Conservation (phyloP, 2,113 vertebrate species). For the Takifugu flavidus region DNA sequence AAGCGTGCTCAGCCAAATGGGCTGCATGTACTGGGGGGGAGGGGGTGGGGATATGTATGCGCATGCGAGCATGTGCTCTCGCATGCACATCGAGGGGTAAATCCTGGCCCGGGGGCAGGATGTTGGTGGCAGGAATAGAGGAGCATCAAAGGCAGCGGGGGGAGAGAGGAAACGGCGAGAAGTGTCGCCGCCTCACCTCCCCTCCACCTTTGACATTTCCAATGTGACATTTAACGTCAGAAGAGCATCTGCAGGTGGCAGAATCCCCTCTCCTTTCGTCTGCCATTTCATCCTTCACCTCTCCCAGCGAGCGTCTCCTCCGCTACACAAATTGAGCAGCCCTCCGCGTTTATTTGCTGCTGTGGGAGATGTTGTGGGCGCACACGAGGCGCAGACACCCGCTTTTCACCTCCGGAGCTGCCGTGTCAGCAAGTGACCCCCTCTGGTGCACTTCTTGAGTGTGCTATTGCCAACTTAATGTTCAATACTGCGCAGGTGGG, state of each 20-base stretch:
- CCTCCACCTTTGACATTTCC: constrained; percentile 65
- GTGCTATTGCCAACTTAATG: constrained; percentile 33
- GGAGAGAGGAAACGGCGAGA: constrained; percentile 17
- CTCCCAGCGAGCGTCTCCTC: constrained; percentile 40
- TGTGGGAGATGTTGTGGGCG: constrained; percentile 27
- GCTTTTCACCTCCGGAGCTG: constrained; percentile 5
- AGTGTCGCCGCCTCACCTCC: constrained; percentile 19
- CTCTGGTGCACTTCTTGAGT: constrained; percentile 43
- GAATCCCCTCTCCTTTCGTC: constrained; percentile 30
- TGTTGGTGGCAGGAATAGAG: constrained; percentile 61
- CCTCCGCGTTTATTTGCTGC: constrained; percentile 36
- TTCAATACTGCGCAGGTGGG: constrained; percentile 36
- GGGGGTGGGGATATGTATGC: not conserved
- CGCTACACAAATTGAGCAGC: constrained; percentile 55
- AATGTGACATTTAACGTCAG: constrained; percentile 59
- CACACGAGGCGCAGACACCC: not conserved
- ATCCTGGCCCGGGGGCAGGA: constrained; percentile 59
- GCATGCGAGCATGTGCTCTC: constrained; percentile 1
- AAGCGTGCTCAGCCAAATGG: constrained; percentile 50
- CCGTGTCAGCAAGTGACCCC: constrained; percentile 28
- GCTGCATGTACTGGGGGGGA: constrained; percentile 11
- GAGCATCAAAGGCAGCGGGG: constrained; percentile 19
- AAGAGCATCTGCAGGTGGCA: constrained; percentile 43
- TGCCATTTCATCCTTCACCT: constrained; percentile 35
- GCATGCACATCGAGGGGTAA: constrained; percentile 53